Percentiles rank a stretch among this genome's conserved stretches.
Conservation (phyloP, 2,797 vertebrate genomes). For the Myiotriccus ornatus region DNA sequence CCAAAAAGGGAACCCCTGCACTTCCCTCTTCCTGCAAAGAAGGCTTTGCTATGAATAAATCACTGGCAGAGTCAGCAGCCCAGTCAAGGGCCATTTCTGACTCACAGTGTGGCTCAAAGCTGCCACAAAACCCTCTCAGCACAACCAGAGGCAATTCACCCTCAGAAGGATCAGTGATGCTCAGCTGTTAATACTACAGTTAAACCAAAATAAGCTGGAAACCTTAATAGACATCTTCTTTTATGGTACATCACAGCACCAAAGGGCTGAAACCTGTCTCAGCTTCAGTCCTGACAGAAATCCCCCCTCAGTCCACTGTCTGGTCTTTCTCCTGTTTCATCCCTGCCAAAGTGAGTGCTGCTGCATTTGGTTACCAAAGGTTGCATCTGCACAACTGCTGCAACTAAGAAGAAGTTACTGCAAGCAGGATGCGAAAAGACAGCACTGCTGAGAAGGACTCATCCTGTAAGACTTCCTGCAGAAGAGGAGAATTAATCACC, state of each 20-base stretch:
- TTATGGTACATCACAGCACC: neutral
- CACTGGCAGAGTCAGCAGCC: neutral
- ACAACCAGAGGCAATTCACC: neutral
- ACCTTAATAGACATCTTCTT: neutral
- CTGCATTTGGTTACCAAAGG: neutral
- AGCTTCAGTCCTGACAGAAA: neutral
- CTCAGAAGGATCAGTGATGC: neutral
- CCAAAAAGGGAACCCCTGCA: neutral
- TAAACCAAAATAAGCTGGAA: neutral
- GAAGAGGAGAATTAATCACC: neutral
- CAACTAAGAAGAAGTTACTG: neutral
- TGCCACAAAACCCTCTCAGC: neutral
- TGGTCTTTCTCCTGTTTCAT: neutral
- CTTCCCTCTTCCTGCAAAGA: neutral
- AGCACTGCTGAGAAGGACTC: fast-evolving
- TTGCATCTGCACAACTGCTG: neutral
- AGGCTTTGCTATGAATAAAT: neutral
- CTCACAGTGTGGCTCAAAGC: neutral
- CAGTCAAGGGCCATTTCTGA: neutral
- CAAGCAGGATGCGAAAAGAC: neutral
- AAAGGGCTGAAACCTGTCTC: neutral
- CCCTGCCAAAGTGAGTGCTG: neutral
- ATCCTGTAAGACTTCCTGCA: neutral
- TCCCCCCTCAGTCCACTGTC: neutral
- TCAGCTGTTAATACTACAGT: neutral